These are phyloP conservation scores for Timandra comae DNA, from an alignment of 2,888 invertebrate species.

Conservation along the genomic window DNA sequence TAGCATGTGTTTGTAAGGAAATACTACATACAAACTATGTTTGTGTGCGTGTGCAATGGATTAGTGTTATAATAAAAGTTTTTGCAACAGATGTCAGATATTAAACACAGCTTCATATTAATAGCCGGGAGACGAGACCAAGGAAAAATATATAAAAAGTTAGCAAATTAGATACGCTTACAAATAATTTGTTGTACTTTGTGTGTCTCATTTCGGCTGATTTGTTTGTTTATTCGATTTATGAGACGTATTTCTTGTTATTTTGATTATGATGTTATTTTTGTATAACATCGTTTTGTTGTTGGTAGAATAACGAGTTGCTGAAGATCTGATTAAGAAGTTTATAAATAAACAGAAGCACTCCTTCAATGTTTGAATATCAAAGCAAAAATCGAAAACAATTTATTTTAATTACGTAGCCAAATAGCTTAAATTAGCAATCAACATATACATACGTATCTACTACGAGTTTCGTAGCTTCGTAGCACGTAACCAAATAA, in stretches of 20 bases:
- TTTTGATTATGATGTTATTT: constrained; percentile 15
- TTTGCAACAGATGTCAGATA: constrained; percentile 77
- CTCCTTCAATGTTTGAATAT: not conserved
- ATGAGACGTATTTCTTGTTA: constrained; percentile 25
- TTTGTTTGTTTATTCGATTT: constrained; percentile 48
- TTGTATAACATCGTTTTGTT: constrained; percentile 5
- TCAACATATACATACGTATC: too few species aligned
- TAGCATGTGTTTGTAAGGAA: constrained; percentile 30
- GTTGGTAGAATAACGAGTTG: not conserved
- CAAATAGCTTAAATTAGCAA: too few species aligned
- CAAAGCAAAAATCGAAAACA: not conserved
- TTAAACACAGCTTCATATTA: constrained; percentile 74
- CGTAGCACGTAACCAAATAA: constrained; percentile 1
- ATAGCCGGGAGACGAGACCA: constrained; percentile 60
- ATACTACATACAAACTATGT: constrained; percentile 27
- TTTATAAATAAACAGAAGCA: not conserved
- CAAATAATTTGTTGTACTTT: constrained; percentile 50
- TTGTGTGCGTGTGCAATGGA: constrained; percentile 65
- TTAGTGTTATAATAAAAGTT: constrained; percentile 77
- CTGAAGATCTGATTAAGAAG: not conserved
- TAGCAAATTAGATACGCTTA: constrained; percentile 60
- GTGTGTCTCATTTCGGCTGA: constrained; percentile 43
- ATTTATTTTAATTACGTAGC: not conserved
- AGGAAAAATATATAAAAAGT: constrained; percentile 71
- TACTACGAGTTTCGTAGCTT: too few species aligned